Percentiles rank a stretch among this genome's conserved stretches.
phyloP scores from a whole-genome alignment of 2,797 vertebrate genomes.

The Petrocephalus sullivani region DNA sequence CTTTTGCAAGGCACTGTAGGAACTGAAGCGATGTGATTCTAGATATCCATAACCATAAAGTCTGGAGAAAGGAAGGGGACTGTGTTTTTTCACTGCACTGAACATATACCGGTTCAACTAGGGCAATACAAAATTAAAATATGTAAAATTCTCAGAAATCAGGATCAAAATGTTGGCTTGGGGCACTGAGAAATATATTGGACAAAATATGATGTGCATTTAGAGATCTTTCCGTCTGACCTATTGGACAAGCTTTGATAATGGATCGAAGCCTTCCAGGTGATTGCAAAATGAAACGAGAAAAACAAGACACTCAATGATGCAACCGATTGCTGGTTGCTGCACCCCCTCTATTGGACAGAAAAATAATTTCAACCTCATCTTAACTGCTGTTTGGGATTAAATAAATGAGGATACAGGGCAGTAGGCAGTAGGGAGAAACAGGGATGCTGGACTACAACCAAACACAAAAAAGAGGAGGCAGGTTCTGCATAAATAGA shows the following conservation, averaged over 20 bases:
- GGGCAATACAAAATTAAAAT: background rate
- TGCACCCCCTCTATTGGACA: slow-evolving; percentile 11
- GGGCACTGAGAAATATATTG: background rate
- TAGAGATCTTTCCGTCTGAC: background rate
- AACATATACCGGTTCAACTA: background rate
- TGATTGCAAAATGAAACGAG: background rate
- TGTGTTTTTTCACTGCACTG: background rate
- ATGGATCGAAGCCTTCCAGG: background rate
- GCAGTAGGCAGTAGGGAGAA: background rate
- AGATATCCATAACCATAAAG: too few relatives aligned
- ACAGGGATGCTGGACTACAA: background rate
- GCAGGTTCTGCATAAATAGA: background rate
- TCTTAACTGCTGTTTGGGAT: background rate
- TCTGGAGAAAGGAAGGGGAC: too few relatives aligned
- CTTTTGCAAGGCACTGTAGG: background rate
- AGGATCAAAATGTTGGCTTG: background rate
- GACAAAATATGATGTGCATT: background rate
- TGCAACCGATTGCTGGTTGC: background rate
- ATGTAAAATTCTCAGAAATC: background rate
- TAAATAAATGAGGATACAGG: background rate
- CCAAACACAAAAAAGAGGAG: background rate
- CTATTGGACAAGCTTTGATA: background rate
- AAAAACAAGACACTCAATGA: background rate
- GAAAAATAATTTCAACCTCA: background rate
- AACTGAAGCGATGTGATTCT: background rate